Evolutionary conservation across 1,140 invertebrate species (phyloP), one percentile per base, ranked within the genome.

Genomic region (Trinorchestia longiramus): DNA sequence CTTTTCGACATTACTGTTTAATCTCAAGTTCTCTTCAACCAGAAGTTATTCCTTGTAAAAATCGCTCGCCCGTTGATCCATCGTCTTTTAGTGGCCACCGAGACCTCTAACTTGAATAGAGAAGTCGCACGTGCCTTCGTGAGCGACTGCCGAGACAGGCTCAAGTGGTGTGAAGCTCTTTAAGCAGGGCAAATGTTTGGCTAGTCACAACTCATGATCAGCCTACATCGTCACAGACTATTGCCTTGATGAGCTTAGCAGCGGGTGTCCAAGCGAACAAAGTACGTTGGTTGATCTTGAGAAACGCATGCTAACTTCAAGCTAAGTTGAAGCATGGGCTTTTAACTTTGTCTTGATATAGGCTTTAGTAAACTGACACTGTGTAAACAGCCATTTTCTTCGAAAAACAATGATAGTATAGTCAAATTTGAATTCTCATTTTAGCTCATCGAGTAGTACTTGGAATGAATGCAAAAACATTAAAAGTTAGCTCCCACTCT

Each of bases 91-190:
- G 28, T 36, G 62, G 62, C 62, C 62, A 11, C 62, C 28, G 62
- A 77, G 36, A 36, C 28, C 62, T 3, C 62, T 77, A 77, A 77
- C 62, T 23, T 77, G 62, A 36, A 77, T 77, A 77, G 62, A 77
- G 62, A 36, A 77, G 62, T 23, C 28, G 4, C 88, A 91, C 88
- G 88, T 91, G 88, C 43, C 88, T 91, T 23, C 41, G 8, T 43
- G 87, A n/a, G 42, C 4, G 15, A 41, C 88, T 42, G 19, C 88
- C 41, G 41, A 43, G 41, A 91, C 87, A 88, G 42, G 87, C 88
- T 91, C 88, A 91, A 91, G 88, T 91, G 88, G 43, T 43, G 88
- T 36, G 88, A 91, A 91, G 88, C 88, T 42, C 88, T 91, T 88
- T 91, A 91, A 91, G 88, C 41, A 91, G 41, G 4, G 15, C 88